Conservation (phyloP, 53 echinoderm and acorn worm genomes). For the Temnopleurus reevesii region DNA sequence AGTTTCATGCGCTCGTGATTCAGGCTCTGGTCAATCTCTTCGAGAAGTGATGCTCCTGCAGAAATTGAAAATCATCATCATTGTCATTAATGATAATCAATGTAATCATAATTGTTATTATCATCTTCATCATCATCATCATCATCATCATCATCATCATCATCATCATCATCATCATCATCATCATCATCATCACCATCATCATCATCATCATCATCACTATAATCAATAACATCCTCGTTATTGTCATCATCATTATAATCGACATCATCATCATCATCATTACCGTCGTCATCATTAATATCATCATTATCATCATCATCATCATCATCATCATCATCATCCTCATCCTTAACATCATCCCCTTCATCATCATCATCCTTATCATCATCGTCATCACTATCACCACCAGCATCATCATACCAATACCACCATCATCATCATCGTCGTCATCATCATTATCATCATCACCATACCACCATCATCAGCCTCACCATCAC, state of each 20-base stretch:
- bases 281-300: background rate
- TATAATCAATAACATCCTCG: no score
- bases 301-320: background rate
- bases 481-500: no score
- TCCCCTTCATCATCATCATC: no score
- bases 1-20: constrained; percentile 83
- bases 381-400: background rate
- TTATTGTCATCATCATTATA: no score
- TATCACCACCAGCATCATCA: background rate
- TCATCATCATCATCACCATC: background rate
- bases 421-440: no score
- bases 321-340: background rate
- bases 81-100: background rate
- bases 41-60: constrained; percentile 74
- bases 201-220: background rate
- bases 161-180: background rate
- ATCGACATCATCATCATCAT: background rate
- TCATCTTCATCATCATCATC: no score
- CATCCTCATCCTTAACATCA: no score
- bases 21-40: constrained; percentile 87
- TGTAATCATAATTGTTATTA: no score
- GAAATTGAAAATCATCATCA: background rate
- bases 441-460: background rate
- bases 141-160: background rate
- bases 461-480: background rate